Conservation (phyloP, 2,888 invertebrate species). For the Rotaria macrura region DNA sequence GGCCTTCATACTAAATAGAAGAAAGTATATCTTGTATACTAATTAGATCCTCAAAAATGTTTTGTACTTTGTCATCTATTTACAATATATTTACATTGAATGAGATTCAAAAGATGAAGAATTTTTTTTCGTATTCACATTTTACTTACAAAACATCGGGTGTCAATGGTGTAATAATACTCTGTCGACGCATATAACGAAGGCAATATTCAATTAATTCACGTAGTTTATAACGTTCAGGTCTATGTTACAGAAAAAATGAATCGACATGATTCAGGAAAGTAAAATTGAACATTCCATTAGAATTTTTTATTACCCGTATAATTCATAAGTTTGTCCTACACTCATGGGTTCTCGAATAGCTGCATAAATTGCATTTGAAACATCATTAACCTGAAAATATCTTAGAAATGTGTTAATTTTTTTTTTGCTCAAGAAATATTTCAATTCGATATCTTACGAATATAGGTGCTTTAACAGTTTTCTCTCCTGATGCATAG, state of each 20-base stretch:
- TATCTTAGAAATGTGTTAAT: background rate
- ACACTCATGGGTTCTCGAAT: constrained; percentile 15
- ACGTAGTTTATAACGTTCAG: constrained; percentile 30
- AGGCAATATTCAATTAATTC: constrained; percentile 31
- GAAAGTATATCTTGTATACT: too few species aligned
- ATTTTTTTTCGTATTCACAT: background rate
- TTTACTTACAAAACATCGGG: constrained; percentile 28
- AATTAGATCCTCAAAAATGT: too few species aligned
- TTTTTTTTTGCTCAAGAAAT: constrained; percentile 22
- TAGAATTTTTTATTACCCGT: background rate
- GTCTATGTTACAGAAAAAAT: constrained; percentile 14
- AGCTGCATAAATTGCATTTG: constrained; percentile 25
- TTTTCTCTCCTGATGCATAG: constrained; percentile 29
- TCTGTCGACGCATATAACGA: constrained; percentile 25
- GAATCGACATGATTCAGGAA: background rate
- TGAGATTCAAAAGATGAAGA: too few species aligned
- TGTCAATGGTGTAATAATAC: constrained; percentile 26
- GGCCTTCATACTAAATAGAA: background rate
- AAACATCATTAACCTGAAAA: constrained; percentile 29
- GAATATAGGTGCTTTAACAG: constrained; percentile 30
- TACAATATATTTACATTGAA: too few species aligned
- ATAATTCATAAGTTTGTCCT: background rate
- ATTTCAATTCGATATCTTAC: background rate
- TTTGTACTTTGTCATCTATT: too few species aligned
- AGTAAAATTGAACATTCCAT: background rate